phyloP scores from a whole-genome alignment of 2,113 vertebrate species.

The Microcebus griseorufus region DNA sequence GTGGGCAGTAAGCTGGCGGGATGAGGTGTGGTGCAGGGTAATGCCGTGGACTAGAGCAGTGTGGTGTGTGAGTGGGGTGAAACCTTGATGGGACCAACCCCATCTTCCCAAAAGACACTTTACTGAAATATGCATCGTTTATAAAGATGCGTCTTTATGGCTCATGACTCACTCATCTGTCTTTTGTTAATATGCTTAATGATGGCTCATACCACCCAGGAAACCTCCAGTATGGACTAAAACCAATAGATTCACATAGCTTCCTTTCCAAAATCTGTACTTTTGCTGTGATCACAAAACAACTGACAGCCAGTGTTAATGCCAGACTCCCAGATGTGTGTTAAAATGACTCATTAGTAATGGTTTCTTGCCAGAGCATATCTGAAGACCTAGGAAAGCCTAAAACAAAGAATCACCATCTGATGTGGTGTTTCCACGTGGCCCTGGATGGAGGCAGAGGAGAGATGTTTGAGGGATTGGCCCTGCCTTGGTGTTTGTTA shows the following conservation, averaged over 20 bases:
- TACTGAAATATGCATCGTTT: background rate
- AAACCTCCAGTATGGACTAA: background rate
- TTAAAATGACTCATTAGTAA: background rate
- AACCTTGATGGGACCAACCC: background rate
- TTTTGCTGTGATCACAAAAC: background rate
- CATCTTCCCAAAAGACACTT: background rate
- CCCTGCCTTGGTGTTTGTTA: background rate
- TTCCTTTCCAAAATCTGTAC: slow-evolving; percentile 33
- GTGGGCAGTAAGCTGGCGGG: background rate
- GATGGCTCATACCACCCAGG: background rate
- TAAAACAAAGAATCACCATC: background rate
- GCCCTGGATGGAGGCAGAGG: background rate
- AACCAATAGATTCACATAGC: background rate
- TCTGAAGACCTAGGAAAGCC: background rate
- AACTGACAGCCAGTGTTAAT: background rate
- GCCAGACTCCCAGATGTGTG: background rate
- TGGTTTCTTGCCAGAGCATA: background rate
- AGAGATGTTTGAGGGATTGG: background rate
- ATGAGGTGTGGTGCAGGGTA: background rate
- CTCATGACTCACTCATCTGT: background rate
- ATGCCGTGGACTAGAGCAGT: rapidly evolving
- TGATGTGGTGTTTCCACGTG: background rate
- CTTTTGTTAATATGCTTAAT: background rate
- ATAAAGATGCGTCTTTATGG: background rate
- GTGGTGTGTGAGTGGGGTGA: background rate